phyloP scores from a whole-genome alignment of 2,888 invertebrate species.

The Synanthedon myopaeformis region DNA sequence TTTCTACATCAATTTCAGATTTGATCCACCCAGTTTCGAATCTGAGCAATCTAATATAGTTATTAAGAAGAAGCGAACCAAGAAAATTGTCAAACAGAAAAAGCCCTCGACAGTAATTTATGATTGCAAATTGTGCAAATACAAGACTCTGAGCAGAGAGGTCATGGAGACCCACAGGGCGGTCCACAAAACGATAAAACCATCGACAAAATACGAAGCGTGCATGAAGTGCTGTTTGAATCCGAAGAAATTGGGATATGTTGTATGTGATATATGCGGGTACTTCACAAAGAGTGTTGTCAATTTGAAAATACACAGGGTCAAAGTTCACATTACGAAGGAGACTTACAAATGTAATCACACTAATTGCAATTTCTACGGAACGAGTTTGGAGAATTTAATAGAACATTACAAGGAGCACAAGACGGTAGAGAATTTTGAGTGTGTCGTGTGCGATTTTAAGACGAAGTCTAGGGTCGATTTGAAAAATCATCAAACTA shows the following conservation, averaged over 20 bases:
- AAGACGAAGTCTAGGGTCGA: background rate
- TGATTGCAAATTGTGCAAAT: slow-evolving; percentile 5
- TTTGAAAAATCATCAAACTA: background rate
- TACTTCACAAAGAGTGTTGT: slow-evolving; percentile 6
- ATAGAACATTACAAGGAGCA: slow-evolving; percentile 7
- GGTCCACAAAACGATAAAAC: slow-evolving; percentile 1
- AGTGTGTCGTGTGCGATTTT: background rate
- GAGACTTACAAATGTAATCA: slow-evolving; percentile 8
- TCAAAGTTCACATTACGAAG: slow-evolving; percentile 8
- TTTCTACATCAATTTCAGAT: too few relatives aligned
- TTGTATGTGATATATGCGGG: slow-evolving; percentile 5
- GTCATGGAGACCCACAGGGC: slow-evolving; percentile 2
- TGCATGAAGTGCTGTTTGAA: background rate
- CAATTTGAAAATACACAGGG: slow-evolving; percentile 8
- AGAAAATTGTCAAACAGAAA: background rate
- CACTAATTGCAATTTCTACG: slow-evolving; percentile 5
- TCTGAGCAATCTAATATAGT: background rate
- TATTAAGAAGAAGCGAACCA: background rate
- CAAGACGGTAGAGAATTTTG: background rate
- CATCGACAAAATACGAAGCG: background rate
- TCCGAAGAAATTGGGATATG: background rate
- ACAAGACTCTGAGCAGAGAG: slow-evolving; percentile 2
- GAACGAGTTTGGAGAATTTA: slow-evolving; percentile 8
- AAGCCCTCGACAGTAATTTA: background rate
- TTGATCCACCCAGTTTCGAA: background rate